A percentile compares a stretch with the other conserved stretches of the same genome.
These are phyloP conservation scores for Babyrousa celebensis DNA, from an alignment of 2,797 vertebrate genomes.

Conservation along the genomic window DNA sequence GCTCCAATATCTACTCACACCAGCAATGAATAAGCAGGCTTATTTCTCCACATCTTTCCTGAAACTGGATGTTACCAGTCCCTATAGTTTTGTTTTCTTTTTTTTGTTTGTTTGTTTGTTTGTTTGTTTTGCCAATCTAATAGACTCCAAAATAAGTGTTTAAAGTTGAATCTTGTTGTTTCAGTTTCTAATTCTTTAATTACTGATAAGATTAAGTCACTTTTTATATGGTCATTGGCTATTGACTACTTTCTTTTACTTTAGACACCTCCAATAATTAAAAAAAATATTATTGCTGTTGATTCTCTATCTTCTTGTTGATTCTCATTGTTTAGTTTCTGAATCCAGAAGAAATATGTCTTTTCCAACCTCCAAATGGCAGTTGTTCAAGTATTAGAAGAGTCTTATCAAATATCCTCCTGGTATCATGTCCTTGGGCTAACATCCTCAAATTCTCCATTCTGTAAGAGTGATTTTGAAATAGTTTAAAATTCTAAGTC, in stretches of 20 bases:
- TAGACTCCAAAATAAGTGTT: background rate
- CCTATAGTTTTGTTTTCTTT: background rate
- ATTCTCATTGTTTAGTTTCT: background rate
- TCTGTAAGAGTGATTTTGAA: conserved; percentile 13
- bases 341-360: background rate
- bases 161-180: background rate
- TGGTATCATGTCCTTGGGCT: background rate
- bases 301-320: background rate
- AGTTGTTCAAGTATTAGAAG: background rate
- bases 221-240: background rate
- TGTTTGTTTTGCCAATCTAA: background rate
- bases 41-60: background rate
- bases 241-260: background rate
- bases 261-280: background rate
- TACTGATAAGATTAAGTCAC: background rate
- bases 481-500: background rate
- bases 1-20: background rate
- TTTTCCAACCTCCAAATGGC: background rate
- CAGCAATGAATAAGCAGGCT: background rate
- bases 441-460: background rate
- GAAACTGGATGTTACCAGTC: background rate
- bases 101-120: too few species aligned
- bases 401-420: background rate
- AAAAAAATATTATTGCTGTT: background rate
- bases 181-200: background rate